Percentiles rank a stretch among this genome's conserved stretches.
Evolutionary conservation across 1,140 invertebrate genomes (phyloP).

Genomic region (Brevipalpus yothersi): DNA sequence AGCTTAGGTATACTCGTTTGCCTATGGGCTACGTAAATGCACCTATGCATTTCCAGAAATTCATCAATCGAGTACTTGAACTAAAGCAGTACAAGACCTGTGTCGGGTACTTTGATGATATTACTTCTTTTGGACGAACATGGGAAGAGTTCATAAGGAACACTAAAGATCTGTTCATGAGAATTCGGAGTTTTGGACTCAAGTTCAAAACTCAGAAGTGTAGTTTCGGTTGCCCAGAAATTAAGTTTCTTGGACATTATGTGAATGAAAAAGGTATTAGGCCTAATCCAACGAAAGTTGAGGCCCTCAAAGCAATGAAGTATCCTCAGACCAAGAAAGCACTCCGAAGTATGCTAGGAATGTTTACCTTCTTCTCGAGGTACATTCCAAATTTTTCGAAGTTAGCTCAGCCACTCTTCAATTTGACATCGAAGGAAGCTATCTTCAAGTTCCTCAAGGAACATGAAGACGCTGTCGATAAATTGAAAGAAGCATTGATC

Average conservation of each 20-base stretch:
- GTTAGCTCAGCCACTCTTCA: neutral
- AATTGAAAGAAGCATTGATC: slow-evolving; percentile 13
- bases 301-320: neutral
- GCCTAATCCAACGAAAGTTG: neutral
- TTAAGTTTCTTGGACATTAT: neutral
- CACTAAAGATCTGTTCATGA: neutral
- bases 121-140: neutral
- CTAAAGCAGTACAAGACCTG: neutral
- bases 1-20: slow-evolving; percentile 16
- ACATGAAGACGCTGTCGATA: slow-evolving; percentile 13
- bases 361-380: neutral
- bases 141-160: neutral
- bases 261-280: neutral
- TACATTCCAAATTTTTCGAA: neutral
- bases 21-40: neutral
- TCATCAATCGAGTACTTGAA: neutral
- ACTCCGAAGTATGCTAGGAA: neutral
- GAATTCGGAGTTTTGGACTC: neutral
- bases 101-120: neutral
- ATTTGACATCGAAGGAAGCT: neutral
- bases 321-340: neutral
- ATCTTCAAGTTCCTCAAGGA: neutral
- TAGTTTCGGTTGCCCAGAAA: neutral
- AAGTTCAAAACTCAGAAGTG: neutral
- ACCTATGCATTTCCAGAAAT: neutral